Conservation (phyloP, 2,888 invertebrate species). For the Ormyrus thymus region DNA sequence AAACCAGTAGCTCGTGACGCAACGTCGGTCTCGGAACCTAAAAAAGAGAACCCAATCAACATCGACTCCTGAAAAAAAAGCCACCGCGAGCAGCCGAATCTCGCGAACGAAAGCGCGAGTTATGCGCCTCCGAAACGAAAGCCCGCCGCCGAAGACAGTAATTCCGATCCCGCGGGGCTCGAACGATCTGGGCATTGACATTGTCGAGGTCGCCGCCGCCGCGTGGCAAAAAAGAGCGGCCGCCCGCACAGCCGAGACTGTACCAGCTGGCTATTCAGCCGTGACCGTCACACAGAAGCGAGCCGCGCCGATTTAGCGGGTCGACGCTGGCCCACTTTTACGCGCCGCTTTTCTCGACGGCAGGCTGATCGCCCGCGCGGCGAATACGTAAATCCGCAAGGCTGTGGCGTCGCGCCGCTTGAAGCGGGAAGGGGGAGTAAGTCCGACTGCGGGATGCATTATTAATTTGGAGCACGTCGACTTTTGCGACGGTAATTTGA, state of each 20-base stretch:
- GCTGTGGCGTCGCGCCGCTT: neutral
- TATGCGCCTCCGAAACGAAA: neutral
- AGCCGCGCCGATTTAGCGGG: constrained; percentile 59
- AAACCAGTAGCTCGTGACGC: too few species aligned
- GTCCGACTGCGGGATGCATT: too few species aligned
- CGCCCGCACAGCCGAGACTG: constrained; percentile 2
- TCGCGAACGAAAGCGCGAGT: constrained; percentile 6
- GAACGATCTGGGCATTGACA: constrained; percentile 51
- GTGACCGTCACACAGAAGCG: constrained; percentile 60
- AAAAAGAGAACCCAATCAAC: too few species aligned
- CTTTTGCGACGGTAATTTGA: too few species aligned
- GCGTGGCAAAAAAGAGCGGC: neutral
- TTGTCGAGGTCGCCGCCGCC: constrained; percentile 43
- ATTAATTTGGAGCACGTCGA: too few species aligned
- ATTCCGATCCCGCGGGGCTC: neutral
- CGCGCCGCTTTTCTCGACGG: constrained; percentile 12
- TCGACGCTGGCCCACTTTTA: constrained; percentile 60
- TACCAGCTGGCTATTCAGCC: constrained; percentile 57
- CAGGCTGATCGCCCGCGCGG: constrained; percentile 12
- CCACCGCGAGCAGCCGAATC: too few species aligned
- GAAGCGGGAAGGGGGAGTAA: too few species aligned
- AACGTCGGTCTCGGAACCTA: too few species aligned
- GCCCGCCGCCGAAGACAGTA: neutral
- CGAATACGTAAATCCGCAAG: constrained; percentile 26
- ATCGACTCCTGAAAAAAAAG: too few species aligned